Conservation (phyloP, 2,113 vertebrate genomes). For the rabbit (Oryctolagus cuniculus) region mOryCun1.1 NC_091432.1:216538001-216538500, state of each 20-base stretch:
- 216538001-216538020: no score
- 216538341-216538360: background rate
- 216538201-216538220: conserved; percentile 8
- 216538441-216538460: background rate
- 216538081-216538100: no score
- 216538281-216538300: conserved; percentile 14
- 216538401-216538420: conserved; percentile 2
- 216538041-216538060: no score
- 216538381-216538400: background rate
- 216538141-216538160: no score
- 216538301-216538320: background rate
- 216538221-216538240: conserved; percentile 31
- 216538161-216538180: background rate
- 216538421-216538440: background rate
- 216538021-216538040: no score
- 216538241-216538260: conserved; percentile 44
- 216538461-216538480: background rate
- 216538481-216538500: conserved; percentile 38
- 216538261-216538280: background rate
- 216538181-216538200: background rate
- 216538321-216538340: background rate
- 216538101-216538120: no score
- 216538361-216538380: background rate
- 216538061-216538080: no score
- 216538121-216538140: no score